Base-by-base conservation (phyloP, 2,113 vertebrate species). In the Serinus canaria region DNA sequence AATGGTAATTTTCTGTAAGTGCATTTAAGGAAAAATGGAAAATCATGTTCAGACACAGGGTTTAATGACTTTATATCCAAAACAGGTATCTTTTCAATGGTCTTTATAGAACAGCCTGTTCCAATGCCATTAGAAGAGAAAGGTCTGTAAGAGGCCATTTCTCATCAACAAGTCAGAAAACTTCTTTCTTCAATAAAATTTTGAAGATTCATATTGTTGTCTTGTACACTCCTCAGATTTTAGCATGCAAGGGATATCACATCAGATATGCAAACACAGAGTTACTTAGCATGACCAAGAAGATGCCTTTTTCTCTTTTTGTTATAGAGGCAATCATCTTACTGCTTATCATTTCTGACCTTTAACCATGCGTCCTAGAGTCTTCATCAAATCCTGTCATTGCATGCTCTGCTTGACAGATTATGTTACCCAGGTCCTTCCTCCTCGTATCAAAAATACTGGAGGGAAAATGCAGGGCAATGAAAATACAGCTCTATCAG, bases 51-150 rank as follows among this genome's bases (percentile, higher is more conserved):
- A 70, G 62, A 63, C 78, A 94, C 6, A 28, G n/a, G 75, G 12
- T 83, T 22, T 86, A 95, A 96, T 91, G 67, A 68, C 59, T 85
- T 92, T 91, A 92, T 80, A 75, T 37, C 77, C 30, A 91, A 70
- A 63, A 63, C 50, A 90, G 7, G 18, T 62, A 44, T 82, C 33
- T 97, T 47, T 55, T 96, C 39, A 77, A 53, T 53, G 13, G 44
- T 44, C 49, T 62, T 92, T 85, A 67, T 13, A 91, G 35, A 97
- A 89, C 31, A 94, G 50, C 17, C 56, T 91, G 90, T n/a, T 80
- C 79, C 19, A 68, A 33, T 9, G 70, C 25, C 79, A 37, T 87
- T 81, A 78, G 44, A 80, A 84, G 3, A 70, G 50, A 92, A 60
- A 46, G 21, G 15, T 28, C 33, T 91, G 37, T 66, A 96, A 84